Evolutionary conservation across 2,888 invertebrate species (phyloP).

Genomic region (Drosophila diplacantha): DNA sequence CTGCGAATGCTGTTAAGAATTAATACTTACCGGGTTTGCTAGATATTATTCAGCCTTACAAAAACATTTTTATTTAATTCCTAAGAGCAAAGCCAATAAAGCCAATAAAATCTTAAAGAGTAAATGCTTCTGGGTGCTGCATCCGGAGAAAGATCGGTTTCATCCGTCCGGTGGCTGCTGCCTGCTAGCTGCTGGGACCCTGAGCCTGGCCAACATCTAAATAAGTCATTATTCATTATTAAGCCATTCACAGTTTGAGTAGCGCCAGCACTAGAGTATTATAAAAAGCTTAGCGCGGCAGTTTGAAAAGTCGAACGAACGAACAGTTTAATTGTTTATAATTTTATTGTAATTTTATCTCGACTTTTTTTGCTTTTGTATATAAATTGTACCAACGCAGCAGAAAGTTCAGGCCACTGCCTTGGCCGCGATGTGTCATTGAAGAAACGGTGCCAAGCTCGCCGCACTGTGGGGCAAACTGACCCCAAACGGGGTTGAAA

Average conservation of each 20-base stretch:
- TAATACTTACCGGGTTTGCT: constrained; percentile 19
- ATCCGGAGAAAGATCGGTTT: constrained; percentile 8
- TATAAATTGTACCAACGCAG: constrained; percentile 74
- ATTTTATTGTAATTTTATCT: constrained; percentile 67
- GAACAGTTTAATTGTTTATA: constrained; percentile 46
- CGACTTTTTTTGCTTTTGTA: constrained; percentile 74
- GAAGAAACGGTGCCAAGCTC: constrained; percentile 57
- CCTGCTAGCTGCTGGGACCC: constrained; percentile 29
- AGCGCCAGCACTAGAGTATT: constrained; percentile 35
- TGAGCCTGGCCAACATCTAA: constrained; percentile 31
- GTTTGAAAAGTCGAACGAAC: constrained; percentile 21
- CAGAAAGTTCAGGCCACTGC: constrained; percentile 70
- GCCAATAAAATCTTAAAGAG: constrained; percentile 19
- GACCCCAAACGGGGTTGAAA: neutral
- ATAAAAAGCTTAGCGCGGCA: constrained; percentile 51
- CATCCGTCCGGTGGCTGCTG: neutral
- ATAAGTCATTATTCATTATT: constrained; percentile 30
- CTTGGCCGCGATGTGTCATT: constrained; percentile 45
- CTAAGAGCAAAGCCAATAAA: constrained; percentile 23
- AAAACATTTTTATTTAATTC: constrained; percentile 21
- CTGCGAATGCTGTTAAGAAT: constrained; percentile 16
- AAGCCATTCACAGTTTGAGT: constrained; percentile 29
- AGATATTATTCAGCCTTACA: constrained; percentile 7
- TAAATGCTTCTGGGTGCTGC: constrained; percentile 1
- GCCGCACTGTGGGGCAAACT: constrained; percentile 54